A percentile compares a stretch with the other conserved stretches of the same genome.
These are phyloP conservation scores for Melipona bicolor DNA, from an alignment of 2,888 invertebrate genomes.

Conservation along the genomic window DNA sequence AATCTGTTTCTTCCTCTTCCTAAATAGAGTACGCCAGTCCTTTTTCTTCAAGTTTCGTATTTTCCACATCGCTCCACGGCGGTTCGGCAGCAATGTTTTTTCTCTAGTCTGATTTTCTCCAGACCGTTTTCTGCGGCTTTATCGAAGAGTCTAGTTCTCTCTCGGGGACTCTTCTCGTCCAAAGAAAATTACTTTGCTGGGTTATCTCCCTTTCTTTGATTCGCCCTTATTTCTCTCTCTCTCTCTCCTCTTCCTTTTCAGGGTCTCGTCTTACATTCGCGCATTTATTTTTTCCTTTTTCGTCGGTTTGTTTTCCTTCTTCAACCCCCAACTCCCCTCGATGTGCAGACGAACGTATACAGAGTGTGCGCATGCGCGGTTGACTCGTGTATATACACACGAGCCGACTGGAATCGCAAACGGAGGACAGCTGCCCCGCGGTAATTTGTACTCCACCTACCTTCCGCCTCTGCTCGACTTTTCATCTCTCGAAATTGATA, in stretches of 20 bases:
- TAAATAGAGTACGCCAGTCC: background rate
- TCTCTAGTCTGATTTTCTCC: background rate
- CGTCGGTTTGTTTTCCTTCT: slow-evolving; percentile 14
- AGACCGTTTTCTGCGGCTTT: background rate
- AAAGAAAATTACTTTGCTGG: slow-evolving; percentile 1
- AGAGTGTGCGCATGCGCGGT: slow-evolving; percentile 11
- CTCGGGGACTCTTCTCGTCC: slow-evolving; percentile 1
- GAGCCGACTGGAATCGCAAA: slow-evolving; percentile 5
- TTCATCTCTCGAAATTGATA: slow-evolving; percentile 61
- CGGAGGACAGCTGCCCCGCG: slow-evolving; percentile 45
- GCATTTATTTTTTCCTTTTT: slow-evolving; percentile 14
- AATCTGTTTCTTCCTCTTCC: slow-evolving; percentile 9
- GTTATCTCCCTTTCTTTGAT: background rate
- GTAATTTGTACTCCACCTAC: slow-evolving; percentile 43
- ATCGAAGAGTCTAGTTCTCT: slow-evolving; percentile 4
- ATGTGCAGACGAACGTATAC: slow-evolving; percentile 3
- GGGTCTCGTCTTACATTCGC: background rate
- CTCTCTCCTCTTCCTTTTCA: too few species aligned
- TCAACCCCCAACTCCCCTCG: slow-evolving; percentile 5
- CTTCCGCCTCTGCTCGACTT: slow-evolving; percentile 43
- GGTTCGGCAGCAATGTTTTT: slow-evolving; percentile 1
- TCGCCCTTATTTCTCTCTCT: background rate
- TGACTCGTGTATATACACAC: background rate
- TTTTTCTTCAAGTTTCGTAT: slow-evolving; percentile 6
- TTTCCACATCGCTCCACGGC: slow-evolving; percentile 15